phyloP scores from a whole-genome alignment of 2,888 invertebrate species.

The Eretmocerus hayati region DNA sequence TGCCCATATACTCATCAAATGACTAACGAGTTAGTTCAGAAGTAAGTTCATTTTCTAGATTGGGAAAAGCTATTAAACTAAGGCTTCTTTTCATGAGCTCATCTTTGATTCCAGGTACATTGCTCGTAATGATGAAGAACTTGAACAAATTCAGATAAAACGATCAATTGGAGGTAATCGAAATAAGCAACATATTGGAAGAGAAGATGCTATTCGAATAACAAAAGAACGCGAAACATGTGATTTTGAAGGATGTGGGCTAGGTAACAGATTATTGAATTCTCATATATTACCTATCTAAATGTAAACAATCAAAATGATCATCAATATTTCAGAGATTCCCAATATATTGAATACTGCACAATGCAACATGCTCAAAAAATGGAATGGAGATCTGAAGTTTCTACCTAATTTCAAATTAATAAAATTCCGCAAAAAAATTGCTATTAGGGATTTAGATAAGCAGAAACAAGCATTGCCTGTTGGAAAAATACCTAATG shows the following conservation, averaged over 20 bases:
- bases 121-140: constrained; percentile 65
- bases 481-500: too few species aligned
- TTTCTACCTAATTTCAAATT: constrained; percentile 62
- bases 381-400: constrained; percentile 64
- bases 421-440: not conserved
- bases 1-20: constrained; percentile 56
- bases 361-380: constrained; percentile 55
- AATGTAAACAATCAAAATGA: not conserved
- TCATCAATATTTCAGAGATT: constrained; percentile 54
- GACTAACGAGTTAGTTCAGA: constrained; percentile 54
- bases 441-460: too few species aligned
- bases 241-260: constrained; percentile 70
- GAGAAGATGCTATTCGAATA: constrained; percentile 72
- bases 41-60: constrained; percentile 42
- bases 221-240: constrained; percentile 66
- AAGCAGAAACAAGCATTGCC: too few species aligned
- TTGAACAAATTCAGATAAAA: constrained; percentile 71
- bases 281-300: not conserved
- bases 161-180: constrained; percentile 70
- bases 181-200: constrained; percentile 69
- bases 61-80: not conserved
- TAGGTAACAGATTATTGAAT: too few species aligned
- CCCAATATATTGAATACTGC: constrained; percentile 59
- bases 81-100: not conserved
- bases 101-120: constrained; percentile 49